Conservation (phyloP, 2,888 invertebrate genomes). For the Crioceris asparagi region DNA sequence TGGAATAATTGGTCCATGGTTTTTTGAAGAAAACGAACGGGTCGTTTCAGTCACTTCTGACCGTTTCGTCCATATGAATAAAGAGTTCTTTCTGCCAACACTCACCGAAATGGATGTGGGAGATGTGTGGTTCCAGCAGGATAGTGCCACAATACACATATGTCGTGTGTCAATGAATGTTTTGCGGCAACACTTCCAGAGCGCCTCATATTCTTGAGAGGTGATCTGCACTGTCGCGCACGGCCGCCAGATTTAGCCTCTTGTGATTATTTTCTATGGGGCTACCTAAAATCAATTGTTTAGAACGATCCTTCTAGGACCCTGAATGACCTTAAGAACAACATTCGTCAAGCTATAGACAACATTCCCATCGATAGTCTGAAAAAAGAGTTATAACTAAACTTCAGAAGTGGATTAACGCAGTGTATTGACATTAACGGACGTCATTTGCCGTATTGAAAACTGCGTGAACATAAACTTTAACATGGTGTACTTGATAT, state of each 20-base stretch:
- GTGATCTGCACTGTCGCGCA: constrained; percentile 10
- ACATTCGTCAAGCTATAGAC: too few species aligned
- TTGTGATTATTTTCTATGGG: constrained; percentile 11
- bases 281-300: constrained; percentile 12
- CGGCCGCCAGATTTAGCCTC: constrained; percentile 10
- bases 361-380: too few species aligned
- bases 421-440: too few species aligned
- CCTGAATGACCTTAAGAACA: too few species aligned
- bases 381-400: too few species aligned
- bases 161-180: constrained; percentile 5
- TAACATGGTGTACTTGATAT: not conserved
- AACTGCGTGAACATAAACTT: not conserved
- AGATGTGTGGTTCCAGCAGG: constrained; percentile 13
- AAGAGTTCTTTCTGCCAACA: constrained; percentile 8
- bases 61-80: constrained; percentile 6
- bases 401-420: too few species aligned
- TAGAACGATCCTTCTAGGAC: too few species aligned
- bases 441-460: too few species aligned
- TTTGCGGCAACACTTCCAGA: constrained; percentile 9
- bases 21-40: constrained; percentile 5
- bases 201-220: constrained; percentile 7
- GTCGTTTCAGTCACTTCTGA: constrained; percentile 8
- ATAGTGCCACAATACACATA: constrained; percentile 9
- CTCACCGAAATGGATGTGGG: constrained; percentile 8
- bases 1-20: too few species aligned